phyloP scores from a whole-genome alignment of 2,113 vertebrate species.

The Xiphophorus maculatus region DNA sequence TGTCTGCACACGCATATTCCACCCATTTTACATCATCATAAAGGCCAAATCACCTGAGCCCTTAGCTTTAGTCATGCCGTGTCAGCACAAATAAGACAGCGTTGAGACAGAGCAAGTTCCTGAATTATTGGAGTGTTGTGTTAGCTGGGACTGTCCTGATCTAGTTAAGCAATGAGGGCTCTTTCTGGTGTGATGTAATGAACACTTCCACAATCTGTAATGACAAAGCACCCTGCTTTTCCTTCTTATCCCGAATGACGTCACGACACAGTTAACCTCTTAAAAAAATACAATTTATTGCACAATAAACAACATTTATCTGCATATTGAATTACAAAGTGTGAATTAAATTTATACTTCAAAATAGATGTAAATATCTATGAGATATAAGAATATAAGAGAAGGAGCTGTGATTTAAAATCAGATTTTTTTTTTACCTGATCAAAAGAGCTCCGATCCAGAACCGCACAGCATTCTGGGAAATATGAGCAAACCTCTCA shows the following conservation, averaged over 20 bases:
- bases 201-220: background rate
- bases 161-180: constrained; percentile 21
- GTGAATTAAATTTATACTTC: background rate
- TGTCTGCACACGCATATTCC: background rate
- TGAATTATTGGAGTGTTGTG: constrained; percentile 10
- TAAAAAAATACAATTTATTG: constrained; percentile 32
- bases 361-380: background rate
- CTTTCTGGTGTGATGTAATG: constrained; percentile 14
- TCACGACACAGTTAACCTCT: background rate
- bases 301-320: background rate
- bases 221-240: background rate
- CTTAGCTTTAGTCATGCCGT: constrained; percentile 2
- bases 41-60: background rate
- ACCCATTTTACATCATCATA: background rate
- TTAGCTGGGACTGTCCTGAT: constrained; percentile 3
- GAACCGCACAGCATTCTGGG: too few relatives aligned
- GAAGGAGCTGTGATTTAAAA: background rate
- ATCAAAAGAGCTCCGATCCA: background rate
- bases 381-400: background rate
- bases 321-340: background rate
- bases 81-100: background rate
- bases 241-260: background rate
- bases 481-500: background rate
- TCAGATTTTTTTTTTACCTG: background rate
- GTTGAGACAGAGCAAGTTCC: constrained; percentile 15